Conservation (phyloP, 2,113 vertebrate species). For the Equus przewalskii region DNA sequence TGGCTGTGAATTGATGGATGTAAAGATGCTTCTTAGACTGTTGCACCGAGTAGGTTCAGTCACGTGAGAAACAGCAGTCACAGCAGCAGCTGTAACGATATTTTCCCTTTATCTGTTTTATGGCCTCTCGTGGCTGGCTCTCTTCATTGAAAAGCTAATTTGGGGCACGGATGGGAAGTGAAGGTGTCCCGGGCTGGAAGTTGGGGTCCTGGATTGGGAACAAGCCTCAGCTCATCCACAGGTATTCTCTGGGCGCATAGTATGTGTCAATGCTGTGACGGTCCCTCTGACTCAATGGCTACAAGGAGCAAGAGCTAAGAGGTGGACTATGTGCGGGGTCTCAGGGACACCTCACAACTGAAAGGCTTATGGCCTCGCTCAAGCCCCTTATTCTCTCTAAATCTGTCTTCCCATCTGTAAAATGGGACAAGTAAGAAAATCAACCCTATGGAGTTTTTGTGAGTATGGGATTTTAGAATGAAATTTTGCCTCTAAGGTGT, state of each 20-base stretch:
- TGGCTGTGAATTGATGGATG: not conserved
- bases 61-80: not conserved
- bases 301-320: not conserved
- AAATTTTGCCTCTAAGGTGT: not conserved
- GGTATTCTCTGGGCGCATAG: too few relatives aligned
- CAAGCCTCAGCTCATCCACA: rapidly evolving
- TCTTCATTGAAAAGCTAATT: not conserved
- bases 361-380: too few relatives aligned
- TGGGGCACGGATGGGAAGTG: not conserved
- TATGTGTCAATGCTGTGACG: not conserved
- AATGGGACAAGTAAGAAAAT: not conserved
- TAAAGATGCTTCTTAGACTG: not conserved
- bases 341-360: not conserved
- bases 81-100: rapidly evolving
- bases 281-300: not conserved
- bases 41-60: too few relatives aligned
- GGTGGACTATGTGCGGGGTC: not conserved
- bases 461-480: not conserved
- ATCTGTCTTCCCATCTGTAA: not conserved
- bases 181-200: not conserved
- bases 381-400: not conserved
- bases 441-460: not conserved
- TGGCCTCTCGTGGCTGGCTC: not conserved
- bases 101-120: rapidly evolving
- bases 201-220: not conserved